A percentile compares a stretch with the other conserved stretches of the same genome.
phyloP scores from a whole-genome alignment of 1,140 invertebrate species.

The Coenobita brevimanus region DNA sequence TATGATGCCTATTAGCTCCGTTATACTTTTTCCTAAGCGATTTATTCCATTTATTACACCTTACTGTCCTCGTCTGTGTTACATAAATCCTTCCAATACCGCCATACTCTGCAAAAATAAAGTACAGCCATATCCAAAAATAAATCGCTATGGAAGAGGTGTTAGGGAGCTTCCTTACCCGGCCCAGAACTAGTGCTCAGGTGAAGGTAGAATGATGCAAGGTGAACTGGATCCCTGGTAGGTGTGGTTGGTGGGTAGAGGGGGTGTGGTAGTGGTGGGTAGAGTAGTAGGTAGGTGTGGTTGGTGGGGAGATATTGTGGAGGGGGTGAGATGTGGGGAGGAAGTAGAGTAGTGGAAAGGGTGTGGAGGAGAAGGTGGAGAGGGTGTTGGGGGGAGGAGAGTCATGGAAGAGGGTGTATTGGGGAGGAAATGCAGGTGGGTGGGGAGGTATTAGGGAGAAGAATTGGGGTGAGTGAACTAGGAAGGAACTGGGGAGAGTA shows the following conservation, averaged over 20 bases:
- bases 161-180: too few relatives aligned
- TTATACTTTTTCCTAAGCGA: too few relatives aligned
- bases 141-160: too few relatives aligned
- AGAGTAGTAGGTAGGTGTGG: neutral
- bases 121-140: too few relatives aligned
- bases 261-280: neutral
- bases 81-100: too few relatives aligned
- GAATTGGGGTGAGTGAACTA: neutral
- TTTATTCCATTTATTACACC: too few relatives aligned
- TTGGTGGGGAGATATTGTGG: neutral
- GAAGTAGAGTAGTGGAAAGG: neutral
- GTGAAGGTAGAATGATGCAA: neutral
- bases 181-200: neutral
- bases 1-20: too few relatives aligned
- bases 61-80: too few relatives aligned
- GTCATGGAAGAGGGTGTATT: neutral
- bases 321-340: neutral
- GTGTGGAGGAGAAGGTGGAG: neutral
- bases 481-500: constrained; percentile 3
- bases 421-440: too few relatives aligned
- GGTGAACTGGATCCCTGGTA: neutral
- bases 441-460: neutral
- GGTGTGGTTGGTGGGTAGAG: neutral
- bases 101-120: too few relatives aligned
- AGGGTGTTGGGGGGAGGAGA: neutral